phyloP scores from a whole-genome alignment of 2,888 invertebrate genomes.

The Argyra leucocephala region DNA sequence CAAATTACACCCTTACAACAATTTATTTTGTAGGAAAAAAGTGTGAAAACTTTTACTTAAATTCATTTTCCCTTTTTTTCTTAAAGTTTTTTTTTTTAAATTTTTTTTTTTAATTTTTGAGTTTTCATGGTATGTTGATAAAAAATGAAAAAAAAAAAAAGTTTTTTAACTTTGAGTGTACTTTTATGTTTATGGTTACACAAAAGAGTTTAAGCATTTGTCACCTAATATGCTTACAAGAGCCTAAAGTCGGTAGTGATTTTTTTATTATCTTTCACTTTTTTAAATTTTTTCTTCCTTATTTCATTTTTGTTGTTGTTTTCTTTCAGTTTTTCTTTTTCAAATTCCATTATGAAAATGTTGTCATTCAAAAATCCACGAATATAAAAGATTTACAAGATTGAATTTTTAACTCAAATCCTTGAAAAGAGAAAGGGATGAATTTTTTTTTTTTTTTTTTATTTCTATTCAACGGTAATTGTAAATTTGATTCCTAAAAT shows the following conservation, averaged over 20 bases:
- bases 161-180: neutral
- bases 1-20: too few species aligned
- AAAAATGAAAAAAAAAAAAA: too few species aligned
- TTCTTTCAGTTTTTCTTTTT: neutral
- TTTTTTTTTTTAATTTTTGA: neutral
- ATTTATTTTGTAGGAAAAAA: too few species aligned
- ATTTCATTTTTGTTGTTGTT: neutral
- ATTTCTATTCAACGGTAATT: neutral
- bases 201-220: conserved; percentile 1
- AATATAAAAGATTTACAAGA: neutral
- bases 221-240: neutral
- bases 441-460: neutral
- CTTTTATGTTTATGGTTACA: neutral
- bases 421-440: neutral
- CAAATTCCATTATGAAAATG: neutral
- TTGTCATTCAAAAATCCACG: neutral
- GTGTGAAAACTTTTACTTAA: too few species aligned
- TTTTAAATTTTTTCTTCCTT: too few species aligned
- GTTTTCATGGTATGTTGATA: too few species aligned
- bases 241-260: neutral
- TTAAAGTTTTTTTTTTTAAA: neutral
- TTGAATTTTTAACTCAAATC: neutral
- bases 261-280: neutral
- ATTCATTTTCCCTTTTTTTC: neutral
- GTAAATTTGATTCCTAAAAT: neutral